A percentile compares a stretch with the other conserved stretches of the same genome.
Evolutionary conservation across 2,888 invertebrate genomes (phyloP).

Genomic region (Drosophila vallismaia): DNA sequence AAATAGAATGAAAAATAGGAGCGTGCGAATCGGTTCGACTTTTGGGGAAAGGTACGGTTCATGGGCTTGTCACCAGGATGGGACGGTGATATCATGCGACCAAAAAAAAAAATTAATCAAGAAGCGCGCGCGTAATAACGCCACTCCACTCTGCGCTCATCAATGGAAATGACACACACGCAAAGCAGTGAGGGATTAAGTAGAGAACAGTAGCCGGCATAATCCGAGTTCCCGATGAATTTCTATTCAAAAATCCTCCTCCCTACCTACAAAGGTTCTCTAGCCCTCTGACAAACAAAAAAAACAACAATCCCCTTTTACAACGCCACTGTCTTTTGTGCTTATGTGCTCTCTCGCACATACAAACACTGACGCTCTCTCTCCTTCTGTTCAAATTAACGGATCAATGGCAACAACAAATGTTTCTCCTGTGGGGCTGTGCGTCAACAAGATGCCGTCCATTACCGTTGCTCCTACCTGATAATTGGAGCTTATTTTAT

Average conservation of each 20-base stretch:
- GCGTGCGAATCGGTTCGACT: constrained; percentile 50
- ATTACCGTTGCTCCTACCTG: constrained; percentile 53
- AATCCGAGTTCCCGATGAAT: background rate
- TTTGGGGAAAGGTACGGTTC: constrained; percentile 40
- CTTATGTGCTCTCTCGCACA: constrained; percentile 18
- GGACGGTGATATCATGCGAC: constrained; percentile 36
- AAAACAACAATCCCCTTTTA: constrained; percentile 1
- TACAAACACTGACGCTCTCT: constrained; percentile 21
- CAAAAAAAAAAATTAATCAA: background rate
- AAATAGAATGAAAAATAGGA: constrained; percentile 50
- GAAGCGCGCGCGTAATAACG: constrained; percentile 37
- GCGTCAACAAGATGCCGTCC: constrained; percentile 70
- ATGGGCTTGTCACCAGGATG: constrained; percentile 45
- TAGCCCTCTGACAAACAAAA: background rate
- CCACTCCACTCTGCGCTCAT: constrained; percentile 2
- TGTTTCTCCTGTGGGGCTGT: constrained; percentile 53
- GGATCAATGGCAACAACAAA: constrained; percentile 72
- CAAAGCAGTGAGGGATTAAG: constrained; percentile 19
- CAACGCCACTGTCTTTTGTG: constrained; percentile 1
- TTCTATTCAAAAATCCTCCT: background rate
- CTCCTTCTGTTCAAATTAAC: constrained; percentile 61
- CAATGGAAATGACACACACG: constrained; percentile 24
- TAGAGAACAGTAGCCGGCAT: constrained; percentile 25
- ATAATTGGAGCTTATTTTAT: constrained; percentile 38
- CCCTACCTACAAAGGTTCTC: background rate